Conservation (phyloP, 2,797 vertebrate species). For the Typhlichthys eigenmanni region DNA sequence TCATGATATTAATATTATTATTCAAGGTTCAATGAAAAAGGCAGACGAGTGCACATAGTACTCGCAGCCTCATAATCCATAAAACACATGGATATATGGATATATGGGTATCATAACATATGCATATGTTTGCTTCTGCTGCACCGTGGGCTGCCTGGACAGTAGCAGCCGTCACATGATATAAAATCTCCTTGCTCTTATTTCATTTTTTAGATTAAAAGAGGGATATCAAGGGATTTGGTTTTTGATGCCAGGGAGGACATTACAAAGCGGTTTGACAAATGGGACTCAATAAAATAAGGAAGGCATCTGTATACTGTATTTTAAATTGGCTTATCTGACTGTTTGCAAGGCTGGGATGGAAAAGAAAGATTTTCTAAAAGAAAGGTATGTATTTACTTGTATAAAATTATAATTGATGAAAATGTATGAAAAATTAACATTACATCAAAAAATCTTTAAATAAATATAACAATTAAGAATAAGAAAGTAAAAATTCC, state of each 20-base stretch:
- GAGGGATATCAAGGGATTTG: slow-evolving; percentile 73
- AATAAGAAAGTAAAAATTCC: too few species aligned
- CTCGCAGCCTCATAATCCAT: not conserved
- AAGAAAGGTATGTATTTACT: not conserved
- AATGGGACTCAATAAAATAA: slow-evolving; percentile 61
- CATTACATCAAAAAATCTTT: not conserved
- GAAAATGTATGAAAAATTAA: not conserved
- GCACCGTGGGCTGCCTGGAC: slow-evolving; percentile 50
- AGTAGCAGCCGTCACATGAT: slow-evolving; percentile 65
- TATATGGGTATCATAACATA: too few species aligned
- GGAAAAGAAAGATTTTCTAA: not conserved
- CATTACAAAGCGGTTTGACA: slow-evolving; percentile 70
- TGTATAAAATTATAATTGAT: not conserved
- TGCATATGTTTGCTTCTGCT: slow-evolving; percentile 20
- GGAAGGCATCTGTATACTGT: slow-evolving; percentile 36
- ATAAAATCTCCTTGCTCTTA: slow-evolving; percentile 75
- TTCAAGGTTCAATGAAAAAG: not conserved
- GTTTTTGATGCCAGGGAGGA: slow-evolving; percentile 58
- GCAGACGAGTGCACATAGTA: not conserved
- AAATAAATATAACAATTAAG: too few species aligned
- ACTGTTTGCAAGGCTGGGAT: slow-evolving; percentile 8
- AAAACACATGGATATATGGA: too few species aligned
- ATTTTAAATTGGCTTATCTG: slow-evolving; percentile 57
- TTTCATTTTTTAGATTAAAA: slow-evolving; percentile 78
- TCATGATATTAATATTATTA: too few species aligned